Evolutionary conservation across 2,888 invertebrate species (phyloP), one percentile per base, ranked within the genome.

Genomic region (Tetragonisca angustula): DNA sequence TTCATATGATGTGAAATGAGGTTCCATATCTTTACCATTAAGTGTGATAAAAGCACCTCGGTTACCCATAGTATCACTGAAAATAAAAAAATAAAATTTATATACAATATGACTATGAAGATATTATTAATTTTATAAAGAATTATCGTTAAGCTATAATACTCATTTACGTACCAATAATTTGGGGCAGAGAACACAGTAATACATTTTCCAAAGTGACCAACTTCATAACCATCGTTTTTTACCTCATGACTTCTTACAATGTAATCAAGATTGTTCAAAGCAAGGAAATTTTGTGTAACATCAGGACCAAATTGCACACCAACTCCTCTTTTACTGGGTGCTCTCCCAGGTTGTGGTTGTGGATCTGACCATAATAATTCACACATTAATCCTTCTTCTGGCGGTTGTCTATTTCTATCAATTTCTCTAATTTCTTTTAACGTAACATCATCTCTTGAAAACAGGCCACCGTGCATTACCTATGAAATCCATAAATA

Each of bases 151-250:
- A 15, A 75, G 11, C 17, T 9, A 49, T 67, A 43, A 67, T 49
- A 49, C 74, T 62, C 59, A 15, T 71, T 32, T 61, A 94, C 95
- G 94, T 94, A 98, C 98, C 99, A 99, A 96, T 99, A 99, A 95
- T 99, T 99, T 88, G 99, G 99, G 90, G 99, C 99, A 1, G 99
- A 99, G 96, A 99, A 99, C 70, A 99, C 99, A 19, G 99, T 99
- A 93, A 99, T 98, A 94, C 99, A 99, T 94, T 98, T 98, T 59
- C 98, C 99, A 92, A 98, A 97, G 94, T 99, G 99, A 50, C 98
- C 97, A 67, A 98, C 95, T 95, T 99, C 99, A 93, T 99, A 99
- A 0, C 99, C 99, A 79, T 98, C 97, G 91, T 97, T 97, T 95
- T 99, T 99, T 72, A 99, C 99, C 94, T 99, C 99, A 94, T 99